Base-by-base conservation (phyloP, 2,113 vertebrate species). In the Callopanchax toddi region DNA sequence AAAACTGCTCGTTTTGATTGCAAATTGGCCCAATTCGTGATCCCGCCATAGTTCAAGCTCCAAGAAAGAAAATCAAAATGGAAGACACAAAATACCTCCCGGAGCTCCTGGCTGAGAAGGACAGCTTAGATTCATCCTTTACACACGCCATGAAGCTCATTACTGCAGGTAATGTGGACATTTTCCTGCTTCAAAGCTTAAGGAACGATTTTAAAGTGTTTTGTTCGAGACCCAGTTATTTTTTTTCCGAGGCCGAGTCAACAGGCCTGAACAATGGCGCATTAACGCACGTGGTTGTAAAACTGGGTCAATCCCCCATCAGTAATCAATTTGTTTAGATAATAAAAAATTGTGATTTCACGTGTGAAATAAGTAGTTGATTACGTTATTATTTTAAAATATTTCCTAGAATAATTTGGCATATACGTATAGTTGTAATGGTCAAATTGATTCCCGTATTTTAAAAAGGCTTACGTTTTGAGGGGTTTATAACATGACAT, bases 31-130 rank as follows among this genome's bases (percentile, higher is more conserved):
- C 68, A 40, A 1, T 2, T 2, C 36, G 23, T 1, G 72, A 81
- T 43, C 43, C 84, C 40, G 62, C 54, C 34, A 4, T 78, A 46
- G 18, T 52, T 72, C 6, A 3, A 84, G n/a, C 52, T 66, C 55
- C 1, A 8, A 55, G 40, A 81, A 52, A 80, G 56, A 86, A 87
- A 65, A 67, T 25, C 67, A 96, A 95, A 86, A 95, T 96, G 95
- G 96, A 97, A 91, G 96, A 98, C 85, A 94, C 93, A 22, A 98
- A 98, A 58, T 98, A 98, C 49, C 88, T 99, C 44, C 96, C 97
- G 2, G 96, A 99, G 90, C 94, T 99, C 44, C 93, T 96, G 91
- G 97, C 97, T 0, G 97, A 99, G 66, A 98, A 97, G 81, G 97
- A 99, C 88, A 98, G 96, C 37, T 86, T 98, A 72, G 97, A 99